A percentile compares a stretch with the other conserved stretches of the same genome.
Evolutionary conservation across 2,888 invertebrate species (phyloP).

Genomic region (Sphaerophoria taeniata): DNA sequence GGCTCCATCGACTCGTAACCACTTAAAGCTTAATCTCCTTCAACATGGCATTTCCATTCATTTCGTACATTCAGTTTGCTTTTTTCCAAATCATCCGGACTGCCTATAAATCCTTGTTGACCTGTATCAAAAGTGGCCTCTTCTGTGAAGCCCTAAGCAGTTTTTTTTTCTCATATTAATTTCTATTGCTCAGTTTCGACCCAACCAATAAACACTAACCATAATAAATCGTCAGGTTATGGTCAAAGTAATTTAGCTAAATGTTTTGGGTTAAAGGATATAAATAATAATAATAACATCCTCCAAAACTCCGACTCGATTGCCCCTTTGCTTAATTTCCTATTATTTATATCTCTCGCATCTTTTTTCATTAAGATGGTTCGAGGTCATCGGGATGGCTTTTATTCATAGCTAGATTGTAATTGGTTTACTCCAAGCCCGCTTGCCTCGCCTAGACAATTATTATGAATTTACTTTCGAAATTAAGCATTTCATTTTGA

Average conservation of each 20-base stretch:
- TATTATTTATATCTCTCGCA: not conserved
- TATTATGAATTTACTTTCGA: constrained; percentile 17
- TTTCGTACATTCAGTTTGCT: constrained; percentile 2
- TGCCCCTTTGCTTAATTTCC: not conserved
- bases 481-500: constrained; percentile 4
- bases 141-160: constrained; percentile 15
- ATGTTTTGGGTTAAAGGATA: constrained; percentile 39
- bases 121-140: not conserved
- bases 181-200: not conserved
- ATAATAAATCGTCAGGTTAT: constrained; percentile 28
- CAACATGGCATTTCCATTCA: not conserved
- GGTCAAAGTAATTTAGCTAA: constrained; percentile 39
- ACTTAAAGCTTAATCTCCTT: not conserved
- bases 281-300: constrained; percentile 30
- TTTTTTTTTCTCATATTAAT: not conserved
- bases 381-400: constrained; percentile 12
- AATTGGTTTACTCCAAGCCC: not conserved
- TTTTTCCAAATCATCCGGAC: constrained; percentile 1
- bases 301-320: not conserved
- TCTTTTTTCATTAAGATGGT: constrained; percentile 33
- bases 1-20: not conserved
- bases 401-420: constrained; percentile 11
- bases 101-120: constrained; percentile 27
- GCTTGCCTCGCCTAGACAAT: constrained; percentile 2
- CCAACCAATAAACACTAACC: constrained; percentile 14